phyloP scores from a whole-genome alignment of 2,113 vertebrate species.

The Phyllostomus hastatus region DNA sequence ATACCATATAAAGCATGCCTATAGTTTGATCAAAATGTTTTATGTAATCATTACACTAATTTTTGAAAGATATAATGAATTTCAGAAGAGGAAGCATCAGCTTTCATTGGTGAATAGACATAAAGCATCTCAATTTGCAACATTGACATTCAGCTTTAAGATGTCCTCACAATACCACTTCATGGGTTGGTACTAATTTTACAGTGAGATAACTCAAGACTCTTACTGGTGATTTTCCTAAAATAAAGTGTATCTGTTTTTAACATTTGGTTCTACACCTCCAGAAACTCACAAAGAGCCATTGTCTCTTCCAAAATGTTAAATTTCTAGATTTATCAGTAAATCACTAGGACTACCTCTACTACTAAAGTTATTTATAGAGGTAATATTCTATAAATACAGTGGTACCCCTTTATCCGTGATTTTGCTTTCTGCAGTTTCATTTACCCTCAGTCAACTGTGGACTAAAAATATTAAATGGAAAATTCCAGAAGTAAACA shows the following conservation, averaged over 20 bases:
- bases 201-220: neutral
- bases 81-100: neutral
- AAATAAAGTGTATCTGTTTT: neutral
- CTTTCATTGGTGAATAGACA: neutral
- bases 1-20: neutral
- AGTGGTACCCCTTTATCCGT: neutral
- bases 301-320: conserved; percentile 14
- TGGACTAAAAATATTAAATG: neutral
- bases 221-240: neutral
- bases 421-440: neutral
- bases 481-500: neutral
- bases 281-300: neutral
- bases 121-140: neutral
- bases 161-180: neutral
- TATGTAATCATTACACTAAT: neutral
- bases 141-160: neutral
- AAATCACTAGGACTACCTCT: neutral
- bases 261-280: neutral
- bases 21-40: neutral
- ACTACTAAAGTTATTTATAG: neutral
- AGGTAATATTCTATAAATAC: neutral
- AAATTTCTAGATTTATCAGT: neutral
- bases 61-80: conserved; percentile 15
- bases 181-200: neutral
- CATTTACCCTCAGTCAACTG: neutral